Base-by-base conservation (phyloP, 2,113 vertebrate species). In the Regulus satrapa region DNA sequence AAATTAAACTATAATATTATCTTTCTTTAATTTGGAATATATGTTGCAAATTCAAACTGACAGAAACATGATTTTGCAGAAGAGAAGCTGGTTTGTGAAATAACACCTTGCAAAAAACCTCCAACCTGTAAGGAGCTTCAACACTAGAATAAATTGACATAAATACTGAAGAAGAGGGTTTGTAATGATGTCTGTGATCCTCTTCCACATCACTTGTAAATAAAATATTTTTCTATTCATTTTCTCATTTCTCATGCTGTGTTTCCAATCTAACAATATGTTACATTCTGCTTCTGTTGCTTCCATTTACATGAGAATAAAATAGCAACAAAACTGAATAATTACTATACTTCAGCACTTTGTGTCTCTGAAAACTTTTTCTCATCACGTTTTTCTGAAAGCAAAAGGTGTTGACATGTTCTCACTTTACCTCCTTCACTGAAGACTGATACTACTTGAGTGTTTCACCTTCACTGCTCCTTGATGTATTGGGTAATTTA, bases 41-140 rank as follows among this genome's bases (percentile, higher is more conserved):
- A 45, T 8, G 3, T 28, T 38, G 14, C 16, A 55, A 66, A 72
- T 38, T 46, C 6, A 83, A 85, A 69, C 61, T 31, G 48, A 66
- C 1, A 66, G 5, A 24, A 68, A 67, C 4, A 25, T 58, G 32
- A 58, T 5, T 74, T 82, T n/a, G 9, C 17, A 71, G 52, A 49
- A 78, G 10, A 85, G 18, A 79, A 79, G 7, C 5, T 67, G 5
- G 2, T 59, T 83, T 61, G 14, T 64, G n/a, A 89, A 80, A 75
- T 23, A 59, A 46, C 3, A 54, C 8, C 18, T 69, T 81, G 19
- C 8, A 52, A 66, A 71, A 86, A 43, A 5, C 1, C 0, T 2
- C 7, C 24, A 68, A 18, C 4, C 0, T 1, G 0, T 31, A n/a
- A 61, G 7, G 23, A 34, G 2, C 7, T 66, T 41, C 14, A 64